phyloP scores from a whole-genome alignment of 2,113 vertebrate species.

The Peucedramus taeniatus region DNA sequence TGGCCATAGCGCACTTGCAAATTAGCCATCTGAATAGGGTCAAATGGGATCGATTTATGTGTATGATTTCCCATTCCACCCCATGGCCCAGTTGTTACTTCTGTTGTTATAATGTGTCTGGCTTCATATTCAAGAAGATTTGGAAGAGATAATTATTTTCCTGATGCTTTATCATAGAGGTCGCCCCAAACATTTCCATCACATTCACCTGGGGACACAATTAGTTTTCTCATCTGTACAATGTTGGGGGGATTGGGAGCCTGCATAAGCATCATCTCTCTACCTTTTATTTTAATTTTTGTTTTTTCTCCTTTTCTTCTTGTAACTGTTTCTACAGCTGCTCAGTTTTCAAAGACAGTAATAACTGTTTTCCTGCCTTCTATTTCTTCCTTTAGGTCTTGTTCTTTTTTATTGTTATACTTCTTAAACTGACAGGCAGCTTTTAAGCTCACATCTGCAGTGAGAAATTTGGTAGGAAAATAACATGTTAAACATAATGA shows the following conservation, averaged over 20 bases:
- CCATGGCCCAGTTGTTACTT: neutral
- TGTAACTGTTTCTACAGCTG: neutral
- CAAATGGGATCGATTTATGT: neutral
- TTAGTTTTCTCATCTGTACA: neutral
- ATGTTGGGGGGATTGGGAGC: neutral
- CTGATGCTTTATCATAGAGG: neutral
- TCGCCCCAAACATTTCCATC: neutral
- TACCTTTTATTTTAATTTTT: neutral
- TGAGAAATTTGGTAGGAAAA: neutral
- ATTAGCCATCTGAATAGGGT: neutral
- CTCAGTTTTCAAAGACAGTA: neutral
- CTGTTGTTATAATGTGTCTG: neutral
- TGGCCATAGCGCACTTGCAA: neutral
- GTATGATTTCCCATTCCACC: neutral
- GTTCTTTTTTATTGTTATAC: neutral
- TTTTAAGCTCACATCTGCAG: neutral
- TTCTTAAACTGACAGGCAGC: neutral
- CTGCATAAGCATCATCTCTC: neutral
- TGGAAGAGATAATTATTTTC: neutral
- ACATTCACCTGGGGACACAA: neutral
- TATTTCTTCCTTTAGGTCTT: neutral
- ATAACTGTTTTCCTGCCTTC: neutral
- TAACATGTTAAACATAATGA: neutral
- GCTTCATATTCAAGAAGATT: neutral
- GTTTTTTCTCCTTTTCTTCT: neutral